Evolutionary conservation across 2,113 vertebrate species (phyloP), one percentile per base, ranked within the genome.

Genomic region (Leptodactylus fuscus): DNA sequence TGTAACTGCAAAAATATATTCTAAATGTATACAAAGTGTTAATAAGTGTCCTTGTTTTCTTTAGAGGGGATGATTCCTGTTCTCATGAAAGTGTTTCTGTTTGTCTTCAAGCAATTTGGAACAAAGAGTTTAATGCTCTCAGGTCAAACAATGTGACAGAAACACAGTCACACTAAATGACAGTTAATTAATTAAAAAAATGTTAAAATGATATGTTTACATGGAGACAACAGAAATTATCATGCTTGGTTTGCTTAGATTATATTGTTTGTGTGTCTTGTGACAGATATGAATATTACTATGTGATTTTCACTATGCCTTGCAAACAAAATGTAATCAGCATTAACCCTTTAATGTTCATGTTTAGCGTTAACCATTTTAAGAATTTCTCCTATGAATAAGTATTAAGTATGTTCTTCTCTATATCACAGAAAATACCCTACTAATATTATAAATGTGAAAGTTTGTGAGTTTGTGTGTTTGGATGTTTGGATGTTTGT

Each of bases 261-360:
- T 24, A 77, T 46, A n/a, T 16, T 84, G 41, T 77, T 84, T 48
- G 60, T 38, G 62, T 48, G 82, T 49, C 71, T 84, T 84, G 38
- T 84, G 82, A 76, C 41, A 76, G 71, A 5, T 84, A 48, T 49
- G 27, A 48, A 48, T 44, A 22, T 55, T 71, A 41, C 16, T 65
- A 24, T 62, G 71, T 60, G 36, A 83, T 75, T 83, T 27, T 74
- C 8, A 46, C 11, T 11, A 41, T 83, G 70, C 74, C 60, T n/a
- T 27, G 12, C 32, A 83, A 58, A 75, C 24, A 48, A 10, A 58
- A 46, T 75, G 34, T 16, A 46, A 18, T 58, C 16, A 74, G 10
- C 44, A 58, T 38, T 27, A 24, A 58, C n/a, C n/a, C n/a, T n/a
- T n/a, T n/a, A n/a, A n/a, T n/a, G n/a, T n/a, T n/a, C n/a, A n/a